phyloP scores from a whole-genome alignment of 2,113 vertebrate species.

The Martes martes region DNA sequence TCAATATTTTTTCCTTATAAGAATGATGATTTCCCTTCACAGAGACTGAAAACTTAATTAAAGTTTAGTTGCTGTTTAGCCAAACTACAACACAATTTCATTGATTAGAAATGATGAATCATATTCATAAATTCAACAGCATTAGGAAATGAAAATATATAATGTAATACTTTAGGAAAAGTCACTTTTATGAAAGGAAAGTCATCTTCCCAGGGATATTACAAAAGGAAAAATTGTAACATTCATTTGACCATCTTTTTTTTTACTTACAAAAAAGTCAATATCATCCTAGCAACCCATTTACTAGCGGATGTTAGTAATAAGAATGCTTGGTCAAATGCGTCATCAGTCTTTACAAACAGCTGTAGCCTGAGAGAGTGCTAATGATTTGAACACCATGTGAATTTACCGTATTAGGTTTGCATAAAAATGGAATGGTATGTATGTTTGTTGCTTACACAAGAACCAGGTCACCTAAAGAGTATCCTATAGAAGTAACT shows the following conservation, averaged over 20 bases:
- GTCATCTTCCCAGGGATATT: not conserved
- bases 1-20: conserved; percentile 48
- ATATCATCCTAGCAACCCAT: not conserved
- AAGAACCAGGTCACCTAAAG: not conserved
- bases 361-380: not conserved
- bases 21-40: conserved; percentile 16
- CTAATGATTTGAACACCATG: not conserved
- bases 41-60: conserved; percentile 70
- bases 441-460: not conserved
- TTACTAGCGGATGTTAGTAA: not conserved
- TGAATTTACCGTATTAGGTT: not conserved
- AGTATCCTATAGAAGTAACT: not conserved
- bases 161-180: conserved; percentile 6
- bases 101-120: conserved; percentile 61
- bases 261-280: not conserved
- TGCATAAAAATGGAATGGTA: not conserved
- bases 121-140: conserved; percentile 57
- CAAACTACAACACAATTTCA: conserved; percentile 66
- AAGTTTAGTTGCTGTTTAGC: conserved; percentile 64
- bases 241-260: not conserved
- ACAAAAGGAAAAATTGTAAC: not conserved
- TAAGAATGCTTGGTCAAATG: not conserved
- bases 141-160: conserved; percentile 61
- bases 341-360: not conserved
- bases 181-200: conserved; percentile 5